A percentile compares a stretch with the other conserved stretches of the same genome.
These are phyloP conservation scores for Solenopsis invicta DNA, from an alignment of 1,140 invertebrate species.

Conservation along the genomic window DNA sequence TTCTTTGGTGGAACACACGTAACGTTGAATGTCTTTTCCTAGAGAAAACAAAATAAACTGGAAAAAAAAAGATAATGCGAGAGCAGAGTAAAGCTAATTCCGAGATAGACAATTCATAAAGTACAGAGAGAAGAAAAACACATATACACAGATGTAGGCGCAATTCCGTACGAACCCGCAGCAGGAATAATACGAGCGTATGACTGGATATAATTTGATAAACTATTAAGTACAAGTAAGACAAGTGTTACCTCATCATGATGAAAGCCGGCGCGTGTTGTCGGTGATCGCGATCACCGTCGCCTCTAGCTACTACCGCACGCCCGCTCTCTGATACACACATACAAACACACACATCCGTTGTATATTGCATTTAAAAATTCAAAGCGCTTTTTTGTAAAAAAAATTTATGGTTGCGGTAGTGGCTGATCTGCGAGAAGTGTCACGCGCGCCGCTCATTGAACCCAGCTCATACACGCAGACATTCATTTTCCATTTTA, in stretches of 20 bases:
- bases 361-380: constrained; percentile 85
- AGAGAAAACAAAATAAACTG: constrained; percentile 68
- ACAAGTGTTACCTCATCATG: constrained; percentile 88
- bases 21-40: constrained; percentile 83
- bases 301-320: constrained; percentile 76
- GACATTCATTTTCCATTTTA: constrained; percentile 88
- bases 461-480: constrained; percentile 85
- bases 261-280: constrained; percentile 81
- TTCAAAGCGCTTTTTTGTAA: constrained; percentile 73
- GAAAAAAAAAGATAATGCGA: neutral
- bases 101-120: constrained; percentile 77
- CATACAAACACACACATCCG: constrained; percentile 75
- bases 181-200: constrained; percentile 86
- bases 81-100: constrained; percentile 23
- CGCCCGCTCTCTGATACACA: constrained; percentile 70
- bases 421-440: constrained; percentile 78
- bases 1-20: constrained; percentile 78
- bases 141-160: constrained; percentile 53
- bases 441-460: constrained; percentile 82
- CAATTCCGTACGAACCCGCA: constrained; percentile 69
- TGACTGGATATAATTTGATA: constrained; percentile 88
- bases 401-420: constrained; percentile 67
- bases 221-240: constrained; percentile 87
- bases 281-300: constrained; percentile 21
- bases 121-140: constrained; percentile 46